Evolutionary conservation across 2,888 invertebrate species (phyloP).

Genomic region (Orthosia cruda): DNA sequence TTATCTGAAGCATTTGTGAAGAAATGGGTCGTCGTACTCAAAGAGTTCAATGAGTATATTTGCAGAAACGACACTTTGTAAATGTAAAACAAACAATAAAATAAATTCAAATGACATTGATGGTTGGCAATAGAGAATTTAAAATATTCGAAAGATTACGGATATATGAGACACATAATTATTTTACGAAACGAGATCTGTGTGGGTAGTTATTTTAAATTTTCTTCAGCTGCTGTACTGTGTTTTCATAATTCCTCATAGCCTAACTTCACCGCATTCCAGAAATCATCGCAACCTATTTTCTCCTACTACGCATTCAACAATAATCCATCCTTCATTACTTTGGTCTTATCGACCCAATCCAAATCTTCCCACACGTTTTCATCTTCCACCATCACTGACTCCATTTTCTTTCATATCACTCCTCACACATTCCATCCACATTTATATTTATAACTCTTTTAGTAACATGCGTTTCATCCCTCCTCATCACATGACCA

Average conservation of each 20-base stretch:
- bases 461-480: too few species aligned
- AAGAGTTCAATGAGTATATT: slow-evolving; percentile 49
- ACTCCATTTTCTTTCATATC: too few species aligned
- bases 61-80: slow-evolving; percentile 51
- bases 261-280: not conserved
- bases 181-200: not conserved
- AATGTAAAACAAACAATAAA: slow-evolving; percentile 6
- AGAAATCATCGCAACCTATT: not conserved
- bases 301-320: not conserved
- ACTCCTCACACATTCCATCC: too few species aligned
- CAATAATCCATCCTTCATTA: not conserved
- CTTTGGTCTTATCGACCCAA: not conserved
- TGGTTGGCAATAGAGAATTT: not conserved
- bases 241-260: not conserved
- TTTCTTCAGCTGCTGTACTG: not conserved
- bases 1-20: slow-evolving; percentile 59
- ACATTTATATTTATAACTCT: too few species aligned
- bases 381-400: too few species aligned
- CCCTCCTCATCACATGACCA: too few species aligned
- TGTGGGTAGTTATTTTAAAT: not conserved
- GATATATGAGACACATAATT: not conserved
- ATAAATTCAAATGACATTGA: slow-evolving; percentile 11
- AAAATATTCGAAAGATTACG: not conserved
- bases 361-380: too few species aligned
- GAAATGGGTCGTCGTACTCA: slow-evolving; percentile 61